Base-by-base conservation (phyloP, 2,113 vertebrate species). In the Odontophorus gujanensis region DNA sequence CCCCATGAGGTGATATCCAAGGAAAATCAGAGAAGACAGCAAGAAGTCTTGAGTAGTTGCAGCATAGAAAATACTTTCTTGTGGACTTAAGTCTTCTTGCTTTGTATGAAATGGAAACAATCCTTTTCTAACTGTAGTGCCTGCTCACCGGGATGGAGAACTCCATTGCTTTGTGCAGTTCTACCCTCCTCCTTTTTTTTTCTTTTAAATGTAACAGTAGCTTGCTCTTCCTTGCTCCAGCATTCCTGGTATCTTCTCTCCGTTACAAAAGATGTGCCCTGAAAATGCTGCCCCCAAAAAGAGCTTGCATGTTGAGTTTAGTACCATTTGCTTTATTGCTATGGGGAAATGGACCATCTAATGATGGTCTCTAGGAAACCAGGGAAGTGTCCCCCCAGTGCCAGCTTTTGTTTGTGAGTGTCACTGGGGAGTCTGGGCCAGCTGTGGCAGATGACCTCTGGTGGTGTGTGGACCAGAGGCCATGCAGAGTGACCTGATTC, bases 351-450 rank as follows among this genome's bases (percentile, higher is more conserved):
- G 19, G 25, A 42, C 48, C 28, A 76, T 61, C 38, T 72, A 17
- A 38, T 32, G 34, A 47, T 43, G 16, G 3, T 57, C 40, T 79
- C 48, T 76, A 1, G 7, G 40, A 45, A 81, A 36, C 18, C 20
- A 40, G 10, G 4, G 0, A 63, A 40, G 61, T 7, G 2, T 40
- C 51, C n/a, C n/a, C 20, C 42, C 18, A 34, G 47, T 6, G 16
- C 20, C 50, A 86, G 30, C 36, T 24, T 21, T 81, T 30, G 11
- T 19, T 22, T n/a, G 13, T 38, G 18, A 1, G 1, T 40, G 42
- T 9, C 2, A 0, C 4, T 36, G 43, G n/a, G 20, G 6, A 55
- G 50, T 10, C 0, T 0, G 17, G 55, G 53, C 42, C 34, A 1
- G 3, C 32, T 42, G 2, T 1, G n/a, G 14, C 7, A 2, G n/a